These are phyloP conservation scores for Frankliniella intonsa DNA, from an alignment of 2,888 invertebrate genomes.

Conservation along the genomic window DNA sequence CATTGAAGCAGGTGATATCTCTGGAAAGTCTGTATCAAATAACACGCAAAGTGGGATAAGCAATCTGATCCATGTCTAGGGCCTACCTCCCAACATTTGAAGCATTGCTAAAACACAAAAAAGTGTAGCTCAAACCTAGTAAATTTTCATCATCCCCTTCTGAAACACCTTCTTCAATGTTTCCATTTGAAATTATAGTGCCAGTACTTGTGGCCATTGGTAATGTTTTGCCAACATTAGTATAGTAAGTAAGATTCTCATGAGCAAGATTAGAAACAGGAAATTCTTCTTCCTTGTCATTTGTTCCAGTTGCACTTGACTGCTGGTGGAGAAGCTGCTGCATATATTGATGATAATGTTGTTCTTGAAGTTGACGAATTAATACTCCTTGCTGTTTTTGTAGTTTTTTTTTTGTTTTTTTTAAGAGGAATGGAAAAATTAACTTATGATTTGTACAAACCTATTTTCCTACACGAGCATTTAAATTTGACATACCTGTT, in stretches of 20 bases:
- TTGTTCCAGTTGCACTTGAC: conserved; percentile 44
- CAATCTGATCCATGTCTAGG: too few species aligned
- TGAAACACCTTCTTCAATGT: conserved; percentile 35
- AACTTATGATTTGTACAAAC: neutral
- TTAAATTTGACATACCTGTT: conserved; percentile 48
- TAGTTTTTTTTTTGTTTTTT: too few species aligned
- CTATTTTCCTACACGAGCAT: neutral
- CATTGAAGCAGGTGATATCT: conserved; percentile 77
- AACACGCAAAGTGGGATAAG: neutral
- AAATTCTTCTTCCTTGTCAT: conserved; percentile 42
- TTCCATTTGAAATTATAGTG: conserved; percentile 36
- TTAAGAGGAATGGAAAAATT: conserved; percentile 7
- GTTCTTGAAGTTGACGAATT: conserved; percentile 92
- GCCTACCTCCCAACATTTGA: too few species aligned
- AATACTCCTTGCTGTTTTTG: conserved; percentile 77
- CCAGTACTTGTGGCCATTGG: conserved; percentile 19
- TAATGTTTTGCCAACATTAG: neutral
- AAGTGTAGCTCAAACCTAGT: conserved; percentile 20
- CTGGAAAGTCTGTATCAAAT: conserved; percentile 43
- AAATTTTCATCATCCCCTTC: conserved; percentile 39
- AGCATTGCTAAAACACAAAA: conserved; percentile 43
- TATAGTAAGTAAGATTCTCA: conserved; percentile 33
- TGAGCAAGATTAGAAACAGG: conserved; percentile 37
- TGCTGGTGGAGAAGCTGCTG: conserved; percentile 74
- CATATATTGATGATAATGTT: conserved; percentile 98